phyloP scores from a whole-genome alignment of 2,888 invertebrate species.

The Kuschelorhynchus macadamiae region DNA sequence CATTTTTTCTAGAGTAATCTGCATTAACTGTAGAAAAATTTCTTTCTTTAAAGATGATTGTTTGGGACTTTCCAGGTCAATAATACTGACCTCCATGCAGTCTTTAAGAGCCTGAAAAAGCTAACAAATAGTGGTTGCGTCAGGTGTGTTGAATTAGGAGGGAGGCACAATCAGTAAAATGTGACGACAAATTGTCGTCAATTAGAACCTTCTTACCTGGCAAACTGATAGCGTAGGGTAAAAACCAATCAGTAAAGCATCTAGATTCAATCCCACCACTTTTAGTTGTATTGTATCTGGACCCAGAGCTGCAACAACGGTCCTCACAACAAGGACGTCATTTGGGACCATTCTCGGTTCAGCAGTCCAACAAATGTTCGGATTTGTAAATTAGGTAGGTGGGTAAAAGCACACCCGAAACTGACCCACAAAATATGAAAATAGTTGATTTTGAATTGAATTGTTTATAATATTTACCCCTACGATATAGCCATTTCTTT shows the following conservation, averaged over 20 bases:
- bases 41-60: no score
- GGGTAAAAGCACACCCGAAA: conserved; percentile 60
- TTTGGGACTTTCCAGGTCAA: no score
- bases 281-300: conserved; percentile 9
- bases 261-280: conserved; percentile 3
- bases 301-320: conserved; percentile 6
- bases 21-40: no score
- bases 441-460: conserved; percentile 46
- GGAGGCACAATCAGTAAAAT: conserved; percentile 12
- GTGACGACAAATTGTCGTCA: conserved; percentile 39
- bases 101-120: no score
- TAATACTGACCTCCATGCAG: no score
- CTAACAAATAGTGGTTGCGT: no score
- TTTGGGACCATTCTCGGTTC: conserved; percentile 4
- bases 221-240: conserved; percentile 45
- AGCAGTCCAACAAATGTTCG: conserved; percentile 24
- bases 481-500: conserved; percentile 36
- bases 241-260: conserved; percentile 47
- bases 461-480: conserved; percentile 27
- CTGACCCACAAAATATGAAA: conserved; percentile 63
- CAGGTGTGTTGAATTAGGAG: no score
- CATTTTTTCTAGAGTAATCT: background rate
- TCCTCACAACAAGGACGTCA: conserved; percentile 7
- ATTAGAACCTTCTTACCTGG: conserved; percentile 43
- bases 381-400: conserved; percentile 59